These are phyloP conservation scores for Pseudochaenichthys georgianus DNA, from an alignment of 2,797 vertebrate species.

Conservation along the genomic window DNA sequence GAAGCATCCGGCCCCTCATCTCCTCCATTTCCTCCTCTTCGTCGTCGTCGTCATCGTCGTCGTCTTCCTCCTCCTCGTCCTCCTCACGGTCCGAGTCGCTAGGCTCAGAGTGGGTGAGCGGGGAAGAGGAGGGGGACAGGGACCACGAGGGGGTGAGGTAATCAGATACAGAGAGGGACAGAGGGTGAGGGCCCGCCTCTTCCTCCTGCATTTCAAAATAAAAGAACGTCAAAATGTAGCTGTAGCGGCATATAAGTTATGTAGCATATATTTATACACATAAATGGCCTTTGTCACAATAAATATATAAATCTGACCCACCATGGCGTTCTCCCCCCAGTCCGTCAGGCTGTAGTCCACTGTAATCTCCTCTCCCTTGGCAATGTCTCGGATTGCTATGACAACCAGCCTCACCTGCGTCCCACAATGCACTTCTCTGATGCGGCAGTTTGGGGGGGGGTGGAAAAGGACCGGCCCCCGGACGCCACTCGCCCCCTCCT, in stretches of 20 bases:
- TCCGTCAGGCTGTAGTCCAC: slow-evolving; percentile 89
- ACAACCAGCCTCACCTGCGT: slow-evolving; percentile 87
- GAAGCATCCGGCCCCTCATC: slow-evolving; percentile 84
- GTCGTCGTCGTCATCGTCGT: slow-evolving; percentile 82
- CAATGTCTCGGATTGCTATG: slow-evolving; percentile 88
- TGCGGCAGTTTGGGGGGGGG: slow-evolving; percentile 87
- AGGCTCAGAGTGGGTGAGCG: slow-evolving; percentile 85
- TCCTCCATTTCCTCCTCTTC: slow-evolving; percentile 86
- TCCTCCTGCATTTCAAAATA: slow-evolving; percentile 78
- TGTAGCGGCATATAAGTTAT: neutral
- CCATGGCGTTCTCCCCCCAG: slow-evolving; percentile 87
- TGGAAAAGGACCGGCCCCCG: slow-evolving; percentile 86
- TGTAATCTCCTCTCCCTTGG: slow-evolving; percentile 88
- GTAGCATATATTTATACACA: neutral
- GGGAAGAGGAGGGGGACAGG: slow-evolving; percentile 86
- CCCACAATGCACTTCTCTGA: slow-evolving; percentile 88
- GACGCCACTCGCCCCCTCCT: slow-evolving; percentile 83
- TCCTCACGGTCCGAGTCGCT: slow-evolving; percentile 87
- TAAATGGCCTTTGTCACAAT: too few relatives aligned
- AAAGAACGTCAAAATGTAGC: neutral
- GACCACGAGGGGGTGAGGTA: slow-evolving; percentile 90
- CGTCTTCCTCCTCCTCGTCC: slow-evolving; percentile 88
- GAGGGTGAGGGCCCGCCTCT: slow-evolving; percentile 82
- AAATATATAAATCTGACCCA: slow-evolving; percentile 47
- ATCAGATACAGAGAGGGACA: slow-evolving; percentile 86